A percentile compares a stretch with the other conserved stretches of the same genome.
phyloP scores from a whole-genome alignment of 2,888 invertebrate genomes.

The Tanaodytes sp. region DNA sequence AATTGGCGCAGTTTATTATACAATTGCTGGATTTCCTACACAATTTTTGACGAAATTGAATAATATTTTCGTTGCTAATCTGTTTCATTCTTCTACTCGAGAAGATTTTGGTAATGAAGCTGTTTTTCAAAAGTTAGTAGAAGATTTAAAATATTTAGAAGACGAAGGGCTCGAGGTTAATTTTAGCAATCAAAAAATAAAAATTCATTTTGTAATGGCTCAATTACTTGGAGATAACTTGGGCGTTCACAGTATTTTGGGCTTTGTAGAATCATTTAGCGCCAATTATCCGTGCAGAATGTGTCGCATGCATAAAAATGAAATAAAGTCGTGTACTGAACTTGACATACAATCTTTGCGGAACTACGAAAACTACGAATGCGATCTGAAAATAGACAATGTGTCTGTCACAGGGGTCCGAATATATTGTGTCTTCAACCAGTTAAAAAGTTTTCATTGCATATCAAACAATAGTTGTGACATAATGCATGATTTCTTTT shows the following conservation, averaged over 20 bases:
- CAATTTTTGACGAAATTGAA: conserved; percentile 5
- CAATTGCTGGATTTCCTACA: conserved; percentile 13
- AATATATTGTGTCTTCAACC: conserved; percentile 42
- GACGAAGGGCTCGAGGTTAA: conserved; percentile 14
- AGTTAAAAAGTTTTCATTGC: conserved; percentile 40
- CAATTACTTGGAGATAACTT: conserved; percentile 28
- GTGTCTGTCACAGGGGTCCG: conserved; percentile 32
- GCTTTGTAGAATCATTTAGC: conserved; percentile 45
- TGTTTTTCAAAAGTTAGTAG: background rate
- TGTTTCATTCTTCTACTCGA: conserved; percentile 19
- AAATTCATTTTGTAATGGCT: conserved; percentile 17
- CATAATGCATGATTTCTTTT: conserved; percentile 47
- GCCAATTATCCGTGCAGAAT: conserved; percentile 41
- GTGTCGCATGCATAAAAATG: conserved; percentile 30
- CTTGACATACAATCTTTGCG: conserved; percentile 12
- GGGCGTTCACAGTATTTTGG: conserved; percentile 40
- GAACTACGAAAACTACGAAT: conserved; percentile 1
- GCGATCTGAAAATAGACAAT: conserved; percentile 13
- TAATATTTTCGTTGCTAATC: conserved; percentile 28
- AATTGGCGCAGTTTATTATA: conserved; percentile 30
- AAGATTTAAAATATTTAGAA: conserved; percentile 31
- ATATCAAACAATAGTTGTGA: conserved; percentile 42
- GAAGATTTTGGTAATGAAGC: conserved; percentile 14
- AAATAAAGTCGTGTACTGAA: background rate
- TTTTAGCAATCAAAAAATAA: conserved; percentile 1